Evolutionary conservation across 2,113 vertebrate species (phyloP).

Genomic region (Engystomops pustulosus): DNA sequence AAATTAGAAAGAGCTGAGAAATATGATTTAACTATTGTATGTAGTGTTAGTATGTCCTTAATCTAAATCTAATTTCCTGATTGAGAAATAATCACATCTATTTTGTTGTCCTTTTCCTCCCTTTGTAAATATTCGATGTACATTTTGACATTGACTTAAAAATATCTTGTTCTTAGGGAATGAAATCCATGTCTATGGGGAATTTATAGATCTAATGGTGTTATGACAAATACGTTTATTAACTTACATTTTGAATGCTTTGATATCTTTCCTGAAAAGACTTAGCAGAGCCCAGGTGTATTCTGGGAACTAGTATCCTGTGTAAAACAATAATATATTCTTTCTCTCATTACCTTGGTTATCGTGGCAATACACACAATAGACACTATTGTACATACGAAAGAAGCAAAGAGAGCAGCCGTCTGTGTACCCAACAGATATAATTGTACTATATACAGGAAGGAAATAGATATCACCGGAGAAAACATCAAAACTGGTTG

Average conservation of each 20-base stretch:
- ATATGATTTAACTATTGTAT: too few species aligned
- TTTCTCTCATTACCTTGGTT: background rate
- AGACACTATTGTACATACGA: background rate
- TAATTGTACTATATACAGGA: background rate
- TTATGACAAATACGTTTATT: background rate
- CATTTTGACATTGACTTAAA: too few species aligned
- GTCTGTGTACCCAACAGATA: background rate
- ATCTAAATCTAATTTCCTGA: too few species aligned
- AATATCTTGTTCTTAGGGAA: too few species aligned
- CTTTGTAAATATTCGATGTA: too few species aligned
- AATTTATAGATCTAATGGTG: background rate
- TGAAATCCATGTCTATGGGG: background rate
- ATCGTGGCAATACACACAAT: background rate
- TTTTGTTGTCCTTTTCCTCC: too few species aligned
- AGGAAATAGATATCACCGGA: background rate
- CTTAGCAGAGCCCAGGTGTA: background rate
- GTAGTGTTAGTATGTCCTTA: too few species aligned
- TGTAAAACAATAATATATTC: background rate
- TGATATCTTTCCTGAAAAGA: background rate
- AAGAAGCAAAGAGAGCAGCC: background rate
- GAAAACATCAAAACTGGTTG: slow-evolving; percentile 6
- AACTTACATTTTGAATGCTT: background rate
- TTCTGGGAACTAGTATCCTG: background rate
- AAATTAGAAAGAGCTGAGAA: too few species aligned
- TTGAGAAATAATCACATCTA: too few species aligned